Evolutionary conservation across 2,888 invertebrate species (phyloP).

Genomic region (Ethmia dodecea): DNA sequence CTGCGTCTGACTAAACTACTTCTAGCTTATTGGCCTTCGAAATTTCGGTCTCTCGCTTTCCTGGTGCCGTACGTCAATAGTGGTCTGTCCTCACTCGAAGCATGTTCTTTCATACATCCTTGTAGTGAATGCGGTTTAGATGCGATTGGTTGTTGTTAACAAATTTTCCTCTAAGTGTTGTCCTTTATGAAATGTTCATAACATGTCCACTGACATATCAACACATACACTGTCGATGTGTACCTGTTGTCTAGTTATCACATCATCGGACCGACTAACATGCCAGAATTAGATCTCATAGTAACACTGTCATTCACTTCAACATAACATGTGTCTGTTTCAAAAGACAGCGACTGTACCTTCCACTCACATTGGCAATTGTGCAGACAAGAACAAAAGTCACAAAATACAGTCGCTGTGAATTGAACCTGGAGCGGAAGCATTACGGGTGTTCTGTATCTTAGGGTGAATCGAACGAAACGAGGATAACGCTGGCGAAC

Average conservation of each 20-base stretch:
- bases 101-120: slow-evolving; percentile 44
- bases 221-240: slow-evolving; percentile 48
- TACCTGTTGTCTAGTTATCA: slow-evolving; percentile 40
- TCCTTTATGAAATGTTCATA: slow-evolving; percentile 30
- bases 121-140: slow-evolving; percentile 47
- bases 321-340: slow-evolving; percentile 40
- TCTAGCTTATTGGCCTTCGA: slow-evolving; percentile 51
- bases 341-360: slow-evolving; percentile 44
- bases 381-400: slow-evolving; percentile 4
- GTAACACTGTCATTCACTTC: slow-evolving; percentile 54
- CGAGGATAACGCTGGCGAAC: slow-evolving; percentile 97
- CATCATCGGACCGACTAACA: slow-evolving; percentile 49
- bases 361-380: slow-evolving; percentile 7
- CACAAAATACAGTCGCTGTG: slow-evolving; percentile 43
- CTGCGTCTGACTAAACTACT: slow-evolving; percentile 21
- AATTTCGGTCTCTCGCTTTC: slow-evolving; percentile 42
- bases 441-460: slow-evolving; percentile 56
- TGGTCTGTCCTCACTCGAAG: slow-evolving; percentile 35
- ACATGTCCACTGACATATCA: slow-evolving; percentile 37
- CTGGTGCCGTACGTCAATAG: slow-evolving; percentile 23
- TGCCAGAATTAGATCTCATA: slow-evolving; percentile 44
- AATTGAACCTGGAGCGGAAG: slow-evolving; percentile 41
- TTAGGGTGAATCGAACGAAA: slow-evolving; percentile 92
- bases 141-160: slow-evolving; percentile 54
- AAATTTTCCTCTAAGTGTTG: slow-evolving; percentile 32